Conservation (phyloP, 2,797 vertebrate genomes). For the Hypotaenidia philippensis region DNA sequence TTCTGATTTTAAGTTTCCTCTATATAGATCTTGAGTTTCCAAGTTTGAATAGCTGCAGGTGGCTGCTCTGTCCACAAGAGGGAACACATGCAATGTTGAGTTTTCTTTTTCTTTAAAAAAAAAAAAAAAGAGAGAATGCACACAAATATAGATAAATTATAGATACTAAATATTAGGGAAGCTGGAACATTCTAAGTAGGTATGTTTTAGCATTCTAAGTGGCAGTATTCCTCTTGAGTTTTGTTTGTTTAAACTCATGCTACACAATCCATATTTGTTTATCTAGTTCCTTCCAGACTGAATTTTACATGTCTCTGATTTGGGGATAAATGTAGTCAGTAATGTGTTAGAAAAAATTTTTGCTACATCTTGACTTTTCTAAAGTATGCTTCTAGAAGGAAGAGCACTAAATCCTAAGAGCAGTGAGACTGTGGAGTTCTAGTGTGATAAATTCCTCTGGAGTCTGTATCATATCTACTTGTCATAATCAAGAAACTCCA, state of each 20-base stretch:
- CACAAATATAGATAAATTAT: neutral
- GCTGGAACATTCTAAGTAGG: neutral
- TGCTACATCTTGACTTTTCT: neutral
- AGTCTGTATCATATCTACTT: neutral
- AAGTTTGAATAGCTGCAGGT: neutral
- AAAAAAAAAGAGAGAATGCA: neutral
- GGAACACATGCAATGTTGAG: neutral
- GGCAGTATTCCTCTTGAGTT: neutral
- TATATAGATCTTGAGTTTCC: rapidly evolving
- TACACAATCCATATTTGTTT: neutral
- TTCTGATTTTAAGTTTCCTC: no score
- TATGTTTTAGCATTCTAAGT: neutral
- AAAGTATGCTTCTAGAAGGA: neutral
- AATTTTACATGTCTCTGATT: neutral
- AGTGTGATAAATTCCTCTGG: neutral
- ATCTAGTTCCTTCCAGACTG: neutral
- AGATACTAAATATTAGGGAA: neutral
- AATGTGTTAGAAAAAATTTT: neutral
- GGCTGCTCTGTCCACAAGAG: constrained; percentile 62
- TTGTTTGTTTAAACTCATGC: neutral
- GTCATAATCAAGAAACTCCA: neutral
- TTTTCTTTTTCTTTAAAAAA: neutral
- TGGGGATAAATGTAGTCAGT: neutral
- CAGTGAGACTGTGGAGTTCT: neutral
- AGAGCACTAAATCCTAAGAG: neutral